Conservation (phyloP, 2,113 vertebrate genomes). For the Pachycephala philippinensis region DNA sequence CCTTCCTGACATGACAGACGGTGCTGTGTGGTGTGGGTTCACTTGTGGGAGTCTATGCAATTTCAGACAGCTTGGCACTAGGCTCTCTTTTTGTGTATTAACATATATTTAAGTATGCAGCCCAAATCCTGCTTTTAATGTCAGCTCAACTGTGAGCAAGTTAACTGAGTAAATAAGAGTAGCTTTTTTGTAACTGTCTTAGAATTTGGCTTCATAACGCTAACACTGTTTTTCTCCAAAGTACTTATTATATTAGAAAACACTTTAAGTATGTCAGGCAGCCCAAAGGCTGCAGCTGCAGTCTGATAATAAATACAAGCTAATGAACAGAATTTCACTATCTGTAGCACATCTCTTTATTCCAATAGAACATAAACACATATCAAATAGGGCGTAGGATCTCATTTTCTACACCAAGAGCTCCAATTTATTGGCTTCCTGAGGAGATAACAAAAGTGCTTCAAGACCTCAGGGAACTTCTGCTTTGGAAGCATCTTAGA, state of each 20-base stretch:
- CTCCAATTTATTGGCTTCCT: neutral
- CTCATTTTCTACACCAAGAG: neutral
- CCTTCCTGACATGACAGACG: neutral
- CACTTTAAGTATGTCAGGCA: neutral
- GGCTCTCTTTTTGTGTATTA: neutral
- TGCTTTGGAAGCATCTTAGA: neutral
- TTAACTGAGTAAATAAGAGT: neutral
- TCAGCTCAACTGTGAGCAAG: neutral
- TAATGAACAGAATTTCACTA: conserved; percentile 29
- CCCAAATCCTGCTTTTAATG: conserved; percentile 16
- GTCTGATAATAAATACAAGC: neutral
- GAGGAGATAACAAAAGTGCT: neutral
- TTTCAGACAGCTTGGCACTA: neutral
- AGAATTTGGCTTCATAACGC: conserved; percentile 10
- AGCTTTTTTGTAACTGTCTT: neutral
- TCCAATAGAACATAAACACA: neutral
- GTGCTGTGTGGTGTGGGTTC: neutral
- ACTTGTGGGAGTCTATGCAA: neutral
- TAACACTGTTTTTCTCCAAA: conserved; percentile 17
- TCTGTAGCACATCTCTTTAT: neutral
- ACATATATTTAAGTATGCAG: neutral
- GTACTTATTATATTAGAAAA: conserved; percentile 33
- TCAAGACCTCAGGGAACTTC: neutral
- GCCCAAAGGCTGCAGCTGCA: conserved; percentile 34
- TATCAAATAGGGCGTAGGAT: neutral